These are phyloP conservation scores for Torymus auratus DNA, from an alignment of 2,888 invertebrate genomes.

Conservation along the genomic window DNA sequence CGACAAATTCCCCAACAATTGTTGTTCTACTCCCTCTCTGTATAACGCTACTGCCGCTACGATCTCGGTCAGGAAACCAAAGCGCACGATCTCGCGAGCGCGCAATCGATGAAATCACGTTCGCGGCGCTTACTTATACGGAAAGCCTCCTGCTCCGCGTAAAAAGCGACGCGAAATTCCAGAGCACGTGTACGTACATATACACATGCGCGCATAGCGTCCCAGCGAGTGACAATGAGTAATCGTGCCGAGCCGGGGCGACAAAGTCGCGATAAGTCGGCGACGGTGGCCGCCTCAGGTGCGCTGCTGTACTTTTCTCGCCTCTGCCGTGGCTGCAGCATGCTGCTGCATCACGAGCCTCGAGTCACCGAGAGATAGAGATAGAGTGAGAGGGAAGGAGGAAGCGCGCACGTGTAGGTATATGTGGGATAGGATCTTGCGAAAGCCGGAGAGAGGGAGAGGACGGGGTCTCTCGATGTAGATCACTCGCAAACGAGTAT, in stretches of 20 bases:
- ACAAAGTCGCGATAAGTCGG: conserved; percentile 3
- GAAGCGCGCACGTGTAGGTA: background rate
- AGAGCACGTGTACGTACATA: background rate
- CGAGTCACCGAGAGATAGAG: background rate
- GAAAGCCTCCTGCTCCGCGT: conserved; percentile 6
- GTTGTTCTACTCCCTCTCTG: background rate
- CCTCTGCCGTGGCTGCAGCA: no score
- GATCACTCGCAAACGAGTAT: background rate
- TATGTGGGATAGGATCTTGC: no score
- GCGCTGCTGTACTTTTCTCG: background rate
- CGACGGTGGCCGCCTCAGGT: background rate
- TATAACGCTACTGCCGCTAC: no score
- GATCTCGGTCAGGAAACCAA: conserved; percentile 39
- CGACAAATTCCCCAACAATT: conserved; percentile 40
- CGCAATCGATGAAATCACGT: conserved; percentile 13
- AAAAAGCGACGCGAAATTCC: background rate
- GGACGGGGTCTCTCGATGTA: background rate
- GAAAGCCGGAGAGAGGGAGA: no score
- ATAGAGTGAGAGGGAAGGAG: background rate
- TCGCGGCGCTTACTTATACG: conserved; percentile 12
- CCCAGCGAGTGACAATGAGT: conserved; percentile 27
- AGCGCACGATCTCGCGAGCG: background rate
- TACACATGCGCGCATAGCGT: no score
- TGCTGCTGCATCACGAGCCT: background rate
- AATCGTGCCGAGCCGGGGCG: conserved; percentile 21